Evolutionary conservation across 2,888 invertebrate species (phyloP), one percentile per base, ranked within the genome.

Genomic region (Oasisia sp.): DNA sequence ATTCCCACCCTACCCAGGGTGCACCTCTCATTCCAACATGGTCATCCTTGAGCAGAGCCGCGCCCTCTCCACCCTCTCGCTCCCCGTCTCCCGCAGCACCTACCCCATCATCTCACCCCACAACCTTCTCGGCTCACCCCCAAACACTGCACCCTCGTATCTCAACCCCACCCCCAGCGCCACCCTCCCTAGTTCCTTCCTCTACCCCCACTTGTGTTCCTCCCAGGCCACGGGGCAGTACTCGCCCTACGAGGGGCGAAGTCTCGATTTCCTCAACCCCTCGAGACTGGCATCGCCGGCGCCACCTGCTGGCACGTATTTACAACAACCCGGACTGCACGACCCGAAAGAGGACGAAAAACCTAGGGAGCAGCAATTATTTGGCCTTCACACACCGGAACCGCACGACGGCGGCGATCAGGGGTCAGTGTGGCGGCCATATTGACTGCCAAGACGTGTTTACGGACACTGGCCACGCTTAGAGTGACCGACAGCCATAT

Each of bases 11-110:
- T 92, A 90, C 92, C 74, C 92, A 7, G 89, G 89, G n/a, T 32
- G 91, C 32, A 45, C 91, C 11, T 91, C 56, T 74, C 89, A 91
- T 89, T 92, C 92, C 32, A 92, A 92, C 92, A 74, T 92, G 92
- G 92, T 91, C 38, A 92, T 92, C 89, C 91, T 92, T 14, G 92
- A 92, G 50, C 92, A 92, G 89, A 92, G 92, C 92, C 92, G 92
- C 4, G 90, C 92, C n/a, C 74, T 74, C 74, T 74, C 74, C n/a
- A 74, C 74, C 27, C 74, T 74, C 74, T 74, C 74, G 27, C 74
- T 74, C 74, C 74, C 74, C 2, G 74, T 74, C 74, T 19, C 74
- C 74, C 19, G 74, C 27, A 74, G 74, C 74, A 74, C 74, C 5
- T 74, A 74, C 74, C 74, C 74, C 74, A 74, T 74, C 74, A 74